Conservation (phyloP, 2,113 vertebrate genomes). For the Triplophysa rosa region DNA sequence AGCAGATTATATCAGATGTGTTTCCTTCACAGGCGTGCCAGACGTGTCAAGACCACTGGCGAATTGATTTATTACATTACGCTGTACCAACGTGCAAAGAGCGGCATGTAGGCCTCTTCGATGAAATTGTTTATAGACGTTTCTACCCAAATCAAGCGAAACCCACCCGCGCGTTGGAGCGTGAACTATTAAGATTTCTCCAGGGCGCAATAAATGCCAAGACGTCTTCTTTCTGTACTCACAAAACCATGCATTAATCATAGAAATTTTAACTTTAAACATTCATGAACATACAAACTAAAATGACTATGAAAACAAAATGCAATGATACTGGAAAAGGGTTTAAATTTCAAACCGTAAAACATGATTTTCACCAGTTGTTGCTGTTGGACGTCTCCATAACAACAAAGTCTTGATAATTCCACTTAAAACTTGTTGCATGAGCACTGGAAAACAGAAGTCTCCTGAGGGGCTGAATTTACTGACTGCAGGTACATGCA, state of each 20-base stretch:
- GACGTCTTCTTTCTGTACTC: constrained; percentile 57
- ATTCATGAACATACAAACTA: constrained; percentile 64
- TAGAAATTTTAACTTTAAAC: constrained; percentile 65
- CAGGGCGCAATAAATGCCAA: constrained; percentile 55
- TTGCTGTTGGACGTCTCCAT: background rate
- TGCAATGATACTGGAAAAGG: background rate
- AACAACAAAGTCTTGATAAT: background rate
- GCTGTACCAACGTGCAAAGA: constrained; percentile 1
- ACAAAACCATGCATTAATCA: constrained; percentile 77
- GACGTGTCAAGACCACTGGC: constrained; percentile 36
- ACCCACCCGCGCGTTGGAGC: constrained; percentile 58
- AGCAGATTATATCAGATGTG: constrained; percentile 45
- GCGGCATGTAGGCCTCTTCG: constrained; percentile 42
- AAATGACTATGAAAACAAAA: constrained; percentile 26
- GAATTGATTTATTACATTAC: constrained; percentile 55
- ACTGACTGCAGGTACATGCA: constrained; percentile 38
- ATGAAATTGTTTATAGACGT: constrained; percentile 61
- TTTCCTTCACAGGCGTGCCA: constrained; percentile 37
- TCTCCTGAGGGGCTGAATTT: constrained; percentile 36
- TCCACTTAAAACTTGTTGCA: constrained; percentile 16
- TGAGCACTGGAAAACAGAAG: constrained; percentile 23
- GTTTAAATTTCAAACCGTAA: background rate
- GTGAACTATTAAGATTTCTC: constrained; percentile 69
- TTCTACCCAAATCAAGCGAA: constrained; percentile 68
- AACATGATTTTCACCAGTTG: background rate